phyloP scores from a whole-genome alignment of 2,113 vertebrate species.

The Daphoenositta chrysoptera region DNA sequence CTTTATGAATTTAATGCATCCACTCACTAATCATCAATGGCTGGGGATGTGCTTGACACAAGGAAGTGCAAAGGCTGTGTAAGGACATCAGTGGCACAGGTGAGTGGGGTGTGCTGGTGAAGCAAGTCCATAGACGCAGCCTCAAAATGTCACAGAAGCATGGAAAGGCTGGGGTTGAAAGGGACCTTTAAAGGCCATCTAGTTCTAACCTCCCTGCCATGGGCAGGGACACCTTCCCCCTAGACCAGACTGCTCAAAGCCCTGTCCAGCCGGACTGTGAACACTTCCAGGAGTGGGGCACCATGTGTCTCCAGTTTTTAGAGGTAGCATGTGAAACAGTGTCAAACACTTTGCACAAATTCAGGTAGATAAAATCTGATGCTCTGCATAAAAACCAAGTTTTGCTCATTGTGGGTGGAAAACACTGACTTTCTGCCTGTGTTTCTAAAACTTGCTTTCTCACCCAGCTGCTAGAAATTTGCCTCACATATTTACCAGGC shows the following conservation, averaged over 20 bases:
- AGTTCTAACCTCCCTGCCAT: background rate
- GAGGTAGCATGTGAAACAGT: background rate
- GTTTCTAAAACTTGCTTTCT: background rate
- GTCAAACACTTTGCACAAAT: background rate
- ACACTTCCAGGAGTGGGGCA: background rate
- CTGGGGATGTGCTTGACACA: background rate
- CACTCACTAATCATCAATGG: background rate
- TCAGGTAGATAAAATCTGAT: too few species aligned
- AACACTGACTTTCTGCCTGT: background rate
- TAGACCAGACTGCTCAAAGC: background rate
- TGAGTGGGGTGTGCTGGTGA: background rate
- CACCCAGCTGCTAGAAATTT: background rate
- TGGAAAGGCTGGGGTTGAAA: background rate
- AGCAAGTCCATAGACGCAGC: background rate
- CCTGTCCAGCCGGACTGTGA: background rate
- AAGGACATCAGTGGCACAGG: background rate
- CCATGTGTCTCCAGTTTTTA: background rate
- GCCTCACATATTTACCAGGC: background rate
- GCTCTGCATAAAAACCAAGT: background rate
- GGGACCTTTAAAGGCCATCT: background rate
- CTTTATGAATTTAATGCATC: background rate
- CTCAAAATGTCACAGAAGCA: background rate
- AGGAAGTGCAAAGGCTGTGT: background rate
- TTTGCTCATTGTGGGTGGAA: background rate
- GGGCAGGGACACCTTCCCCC: background rate